Evolutionary conservation across 2,113 vertebrate genomes (phyloP), one percentile per base, ranked within the genome.

Genomic region (Garra rufa): DNA sequence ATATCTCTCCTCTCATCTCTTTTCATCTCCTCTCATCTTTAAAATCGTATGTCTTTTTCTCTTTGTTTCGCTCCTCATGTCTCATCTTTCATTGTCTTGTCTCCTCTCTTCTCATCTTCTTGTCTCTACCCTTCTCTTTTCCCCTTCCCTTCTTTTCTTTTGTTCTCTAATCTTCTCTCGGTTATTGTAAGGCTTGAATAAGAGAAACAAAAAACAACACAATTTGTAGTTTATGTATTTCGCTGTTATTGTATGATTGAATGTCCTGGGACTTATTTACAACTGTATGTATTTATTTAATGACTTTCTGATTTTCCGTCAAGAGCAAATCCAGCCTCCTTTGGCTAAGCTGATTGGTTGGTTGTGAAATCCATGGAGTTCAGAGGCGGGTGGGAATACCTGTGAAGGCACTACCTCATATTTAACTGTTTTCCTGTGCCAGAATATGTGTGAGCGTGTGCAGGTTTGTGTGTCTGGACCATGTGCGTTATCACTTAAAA

Each of bases 401-500:
- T 59, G 30, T n/a, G 75, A 55, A 44, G n/a, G 55, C 24, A 0
- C n/a, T 41, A 55, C 21, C 50, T 57, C 30, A 77, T n/a, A 78
- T 61, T 61, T 0, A 78, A 61, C 55, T 6, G 0, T 44, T 43
- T 78, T 41, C n/a, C 30, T 15, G 14, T 75, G 38, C 55, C 21
- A 59, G 15, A 78, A 10, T 65, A 57, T 82, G 24, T 48, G 48
- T 73, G 52, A 34, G 69, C n/a, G 28, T 28, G 28, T 50, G 21
- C 46, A 19, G 19, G 69, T 82, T 34, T 71, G 44, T 82, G 59
- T 82, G 48, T 81, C 26, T 52, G 44, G 73, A 46, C 44, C 59
- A 48, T 57, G 65, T 59, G 3, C 46, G 65, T 80, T 52, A 81
- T 84, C 82, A 59, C 41, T 73, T 52, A 69, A 46, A 86, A 79